Base-by-base conservation (phyloP, 2,888 invertebrate genomes). In the Coelinius sp. region DNA sequence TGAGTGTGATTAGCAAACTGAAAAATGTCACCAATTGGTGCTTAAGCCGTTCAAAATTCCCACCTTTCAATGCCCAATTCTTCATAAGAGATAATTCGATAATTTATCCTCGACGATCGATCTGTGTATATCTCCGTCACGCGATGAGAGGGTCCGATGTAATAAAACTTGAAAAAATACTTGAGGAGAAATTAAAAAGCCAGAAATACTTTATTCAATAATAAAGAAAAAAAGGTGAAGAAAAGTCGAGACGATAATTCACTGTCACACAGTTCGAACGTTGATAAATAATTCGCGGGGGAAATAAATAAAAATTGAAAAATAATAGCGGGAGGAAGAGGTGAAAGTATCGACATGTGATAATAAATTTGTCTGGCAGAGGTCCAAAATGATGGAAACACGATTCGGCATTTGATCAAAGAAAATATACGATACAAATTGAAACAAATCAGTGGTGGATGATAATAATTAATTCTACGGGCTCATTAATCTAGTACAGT, bases 401-500 rank as follows among this genome's bases (percentile, higher is more conserved):
- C 78, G 81, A 80, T 82, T 82, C 84, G 85, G 85, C 81, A 80
- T 63, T 59, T 77, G 85, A 84, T 85, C 85, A 85, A 86, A 85
- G 85, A 79, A 77, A 76, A 56, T 65, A 56, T 65, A 65, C 65
- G 59, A 70, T 73, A 81, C 85, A 84, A 85, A 86, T 84, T 83
- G 84, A 86, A 85, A 84, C 84, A 83, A 86, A 86, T 85, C 85
- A 82, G 81, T 76, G 81, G 77, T 81, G 81, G 59, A 59, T 84
- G 84, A 86, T 85, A 83, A 85, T 86, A 86, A 87, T 86, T 85
- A 86, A 86, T 86, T 82, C 83, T 78, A 77, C 78, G 72, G 77
- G 79, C 82, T 72, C 82, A 84, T 86, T 85, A 86, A 86, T 86
- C 84, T 79, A 80, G 71, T 74, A 75, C 78, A 71, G 75, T 70